phyloP scores from a whole-genome alignment of 2,888 invertebrate genomes.

The Drosophila atripex region DNA sequence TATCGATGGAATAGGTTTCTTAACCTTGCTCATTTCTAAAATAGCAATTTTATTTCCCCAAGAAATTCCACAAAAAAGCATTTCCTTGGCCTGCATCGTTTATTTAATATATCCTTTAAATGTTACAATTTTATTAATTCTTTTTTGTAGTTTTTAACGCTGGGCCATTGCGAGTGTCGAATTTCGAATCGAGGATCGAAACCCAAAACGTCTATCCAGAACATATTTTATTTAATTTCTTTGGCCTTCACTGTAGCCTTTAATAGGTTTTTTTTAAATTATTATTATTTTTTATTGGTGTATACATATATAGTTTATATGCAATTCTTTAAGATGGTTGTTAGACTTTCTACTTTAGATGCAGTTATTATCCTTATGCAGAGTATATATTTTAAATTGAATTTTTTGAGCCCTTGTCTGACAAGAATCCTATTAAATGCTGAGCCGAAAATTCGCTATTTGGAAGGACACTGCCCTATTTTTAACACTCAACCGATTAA shows the following conservation, averaged over 20 bases:
- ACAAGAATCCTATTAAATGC: constrained; percentile 37
- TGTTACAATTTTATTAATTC: constrained; percentile 20
- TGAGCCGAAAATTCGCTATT: constrained; percentile 12
- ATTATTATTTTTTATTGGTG: constrained; percentile 18
- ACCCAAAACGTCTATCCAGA: constrained; percentile 7
- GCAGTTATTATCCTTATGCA: constrained; percentile 23
- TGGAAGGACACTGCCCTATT: constrained; percentile 42
- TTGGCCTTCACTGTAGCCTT: constrained; percentile 36
- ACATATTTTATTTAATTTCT: constrained; percentile 21
- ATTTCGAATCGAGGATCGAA: constrained; percentile 10
- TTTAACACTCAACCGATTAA: background rate
- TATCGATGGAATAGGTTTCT: too few species aligned
- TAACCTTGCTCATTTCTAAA: too few species aligned
- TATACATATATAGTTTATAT: constrained; percentile 38
- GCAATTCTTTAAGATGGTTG: constrained; percentile 11
- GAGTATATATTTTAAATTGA: constrained; percentile 16
- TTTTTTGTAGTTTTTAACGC: background rate
- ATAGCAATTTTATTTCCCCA: background rate
- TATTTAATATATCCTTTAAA: constrained; percentile 34
- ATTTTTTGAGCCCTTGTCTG: constrained; percentile 21
- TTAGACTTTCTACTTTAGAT: constrained; percentile 53
- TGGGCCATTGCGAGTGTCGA: constrained; percentile 1
- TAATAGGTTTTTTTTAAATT: too few species aligned
- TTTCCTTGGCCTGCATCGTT: constrained; percentile 36
- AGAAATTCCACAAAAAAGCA: constrained; percentile 2